Percentiles rank a stretch among this genome's conserved stretches.
Evolutionary conservation across 2,888 invertebrate genomes (phyloP).

Genomic region (Callosobruchus maculatus): DNA sequence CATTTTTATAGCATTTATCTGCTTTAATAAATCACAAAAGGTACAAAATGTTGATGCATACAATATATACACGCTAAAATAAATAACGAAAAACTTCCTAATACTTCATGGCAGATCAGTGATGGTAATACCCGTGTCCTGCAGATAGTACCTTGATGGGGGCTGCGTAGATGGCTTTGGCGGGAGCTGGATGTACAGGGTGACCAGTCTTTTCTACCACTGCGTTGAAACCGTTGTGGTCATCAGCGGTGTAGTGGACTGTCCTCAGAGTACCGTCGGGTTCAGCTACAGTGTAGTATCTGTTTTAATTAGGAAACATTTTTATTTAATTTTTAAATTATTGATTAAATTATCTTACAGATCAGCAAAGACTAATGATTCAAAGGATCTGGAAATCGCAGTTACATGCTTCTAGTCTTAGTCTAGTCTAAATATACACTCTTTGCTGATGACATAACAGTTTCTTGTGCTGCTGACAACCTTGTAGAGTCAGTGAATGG

Average conservation of each 20-base stretch:
- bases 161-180: constrained; percentile 2
- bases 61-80: background rate
- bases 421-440: too few relatives aligned
- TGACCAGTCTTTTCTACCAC: constrained; percentile 49
- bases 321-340: too few relatives aligned
- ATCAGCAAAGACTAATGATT: too few relatives aligned
- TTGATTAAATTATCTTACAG: too few relatives aligned
- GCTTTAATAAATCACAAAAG: background rate
- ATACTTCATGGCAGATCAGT: background rate
- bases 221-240: constrained; percentile 52
- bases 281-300: constrained; percentile 50
- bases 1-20: background rate
- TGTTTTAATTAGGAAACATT: background rate
- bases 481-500: too few relatives aligned
- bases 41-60: background rate
- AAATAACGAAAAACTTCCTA: background rate
- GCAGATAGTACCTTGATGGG: background rate
- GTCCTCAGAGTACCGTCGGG: constrained; percentile 55
- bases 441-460: too few relatives aligned
- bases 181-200: constrained; percentile 50
- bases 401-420: too few relatives aligned
- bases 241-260: constrained; percentile 57
- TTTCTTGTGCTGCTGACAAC: too few relatives aligned
- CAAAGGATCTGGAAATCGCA: too few relatives aligned
- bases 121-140: background rate